Conservation (phyloP, 2,888 invertebrate species). For the Phortica okadai region DNA sequence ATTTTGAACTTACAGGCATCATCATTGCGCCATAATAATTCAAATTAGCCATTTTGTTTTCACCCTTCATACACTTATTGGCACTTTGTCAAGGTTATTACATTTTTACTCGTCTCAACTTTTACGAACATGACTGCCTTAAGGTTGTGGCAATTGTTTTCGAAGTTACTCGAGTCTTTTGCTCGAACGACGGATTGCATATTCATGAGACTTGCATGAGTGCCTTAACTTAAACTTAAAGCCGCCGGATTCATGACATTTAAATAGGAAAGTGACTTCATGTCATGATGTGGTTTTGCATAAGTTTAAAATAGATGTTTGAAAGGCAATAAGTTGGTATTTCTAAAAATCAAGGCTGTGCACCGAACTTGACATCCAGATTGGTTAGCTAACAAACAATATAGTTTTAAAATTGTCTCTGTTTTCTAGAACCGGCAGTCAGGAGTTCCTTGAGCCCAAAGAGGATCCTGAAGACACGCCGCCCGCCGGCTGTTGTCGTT, state of each 20-base stretch:
- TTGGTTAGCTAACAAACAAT: not conserved
- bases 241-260: not conserved
- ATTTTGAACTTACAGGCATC: conserved; percentile 25
- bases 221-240: not conserved
- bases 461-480: conserved; percentile 57
- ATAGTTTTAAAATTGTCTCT: no score
- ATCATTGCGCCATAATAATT: conserved; percentile 37
- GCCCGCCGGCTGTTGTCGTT: conserved; percentile 66
- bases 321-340: no score
- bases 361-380: no score
- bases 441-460: conserved; percentile 70
- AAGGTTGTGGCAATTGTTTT: conserved; percentile 13
- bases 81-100: conserved; percentile 40
- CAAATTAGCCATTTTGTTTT: conserved; percentile 33
- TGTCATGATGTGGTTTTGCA: no score
- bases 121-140: not conserved
- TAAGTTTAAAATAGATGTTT: no score
- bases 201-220: conserved; percentile 10
- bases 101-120: not conserved
- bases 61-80: conserved; percentile 29
- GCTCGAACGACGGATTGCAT: conserved; percentile 22
- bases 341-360: no score
- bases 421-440: conserved; percentile 67
- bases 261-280: not conserved
- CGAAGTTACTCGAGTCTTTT: not conserved